Conservation (phyloP, 2,797 vertebrate species). For the Spinus pinus region DNA sequence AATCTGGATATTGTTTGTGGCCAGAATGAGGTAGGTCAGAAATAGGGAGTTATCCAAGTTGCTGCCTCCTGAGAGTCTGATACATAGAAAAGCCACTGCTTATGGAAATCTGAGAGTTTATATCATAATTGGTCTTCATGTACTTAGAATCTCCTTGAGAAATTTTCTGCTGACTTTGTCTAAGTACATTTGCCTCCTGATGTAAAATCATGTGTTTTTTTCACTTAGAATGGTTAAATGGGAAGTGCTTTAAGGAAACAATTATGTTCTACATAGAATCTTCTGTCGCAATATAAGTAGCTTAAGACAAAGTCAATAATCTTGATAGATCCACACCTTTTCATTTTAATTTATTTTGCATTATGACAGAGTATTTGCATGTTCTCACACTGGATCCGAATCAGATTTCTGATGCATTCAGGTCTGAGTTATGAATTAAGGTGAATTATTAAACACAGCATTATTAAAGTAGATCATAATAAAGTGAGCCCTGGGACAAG, state of each 20-base stretch:
- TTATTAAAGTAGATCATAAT: neutral
- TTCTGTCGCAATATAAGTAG: neutral
- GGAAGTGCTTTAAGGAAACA: neutral
- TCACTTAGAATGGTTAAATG: neutral
- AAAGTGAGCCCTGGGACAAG: neutral
- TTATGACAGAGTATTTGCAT: neutral
- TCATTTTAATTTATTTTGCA: neutral
- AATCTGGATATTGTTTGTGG: neutral
- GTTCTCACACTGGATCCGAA: neutral
- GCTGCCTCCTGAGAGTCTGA: neutral
- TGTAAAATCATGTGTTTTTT: neutral
- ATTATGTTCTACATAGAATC: neutral
- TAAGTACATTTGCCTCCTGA: neutral
- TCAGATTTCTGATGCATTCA: neutral
- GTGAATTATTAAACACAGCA: neutral
- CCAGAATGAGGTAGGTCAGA: neutral
- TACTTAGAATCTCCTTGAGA: neutral
- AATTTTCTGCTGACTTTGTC: neutral
- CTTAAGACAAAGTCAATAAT: neutral
- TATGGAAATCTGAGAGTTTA: neutral
- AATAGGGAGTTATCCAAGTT: neutral
- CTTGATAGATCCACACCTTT: neutral
- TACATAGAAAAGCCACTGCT: neutral
- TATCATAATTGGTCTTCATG: neutral
- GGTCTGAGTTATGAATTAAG: neutral